These are phyloP conservation scores for Ashinkailepas kermadecensis DNA, from an alignment of 2,888 invertebrate genomes.

Conservation along the genomic window DNA sequence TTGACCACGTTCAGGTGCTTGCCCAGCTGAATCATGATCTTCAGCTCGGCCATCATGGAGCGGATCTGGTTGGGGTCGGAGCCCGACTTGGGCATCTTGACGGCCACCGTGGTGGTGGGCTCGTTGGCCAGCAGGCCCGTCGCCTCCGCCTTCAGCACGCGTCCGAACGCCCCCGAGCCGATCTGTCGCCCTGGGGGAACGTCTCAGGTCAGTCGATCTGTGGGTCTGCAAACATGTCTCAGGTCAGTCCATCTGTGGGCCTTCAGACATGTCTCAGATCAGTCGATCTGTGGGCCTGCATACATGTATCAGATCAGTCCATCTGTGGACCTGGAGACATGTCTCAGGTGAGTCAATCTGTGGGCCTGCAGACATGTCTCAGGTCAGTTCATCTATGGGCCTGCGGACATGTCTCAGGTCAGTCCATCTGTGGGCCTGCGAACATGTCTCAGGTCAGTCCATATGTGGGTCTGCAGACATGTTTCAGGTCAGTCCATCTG, in stretches of 20 bases:
- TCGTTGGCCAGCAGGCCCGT: constrained; percentile 62
- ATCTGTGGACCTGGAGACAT: no score
- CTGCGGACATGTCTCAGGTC: neutral
- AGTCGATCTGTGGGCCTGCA: no score
- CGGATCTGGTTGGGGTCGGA: constrained; percentile 76
- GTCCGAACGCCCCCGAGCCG: constrained; percentile 91
- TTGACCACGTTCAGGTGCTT: constrained; percentile 92
- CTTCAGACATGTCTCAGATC: no score
- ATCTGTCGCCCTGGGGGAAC: constrained; percentile 64
- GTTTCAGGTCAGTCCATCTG: no score
- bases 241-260: neutral
- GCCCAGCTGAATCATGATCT: constrained; percentile 92
- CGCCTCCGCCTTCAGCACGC: constrained; percentile 80
- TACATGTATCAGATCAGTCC: no score
- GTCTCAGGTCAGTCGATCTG: neutral
- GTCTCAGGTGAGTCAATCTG: no score
- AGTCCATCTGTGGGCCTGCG: neutral
- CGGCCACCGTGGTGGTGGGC: constrained; percentile 66
- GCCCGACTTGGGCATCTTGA: constrained; percentile 88
- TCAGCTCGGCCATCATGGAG: constrained; percentile 83
- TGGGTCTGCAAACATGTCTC: neutral
- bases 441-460: neutral
- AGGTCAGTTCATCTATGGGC: no score
- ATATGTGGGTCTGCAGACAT: no score
- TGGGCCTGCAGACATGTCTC: no score